phyloP scores from a whole-genome alignment of 2,797 vertebrate species.

The Pangasius larnaudii region DNA sequence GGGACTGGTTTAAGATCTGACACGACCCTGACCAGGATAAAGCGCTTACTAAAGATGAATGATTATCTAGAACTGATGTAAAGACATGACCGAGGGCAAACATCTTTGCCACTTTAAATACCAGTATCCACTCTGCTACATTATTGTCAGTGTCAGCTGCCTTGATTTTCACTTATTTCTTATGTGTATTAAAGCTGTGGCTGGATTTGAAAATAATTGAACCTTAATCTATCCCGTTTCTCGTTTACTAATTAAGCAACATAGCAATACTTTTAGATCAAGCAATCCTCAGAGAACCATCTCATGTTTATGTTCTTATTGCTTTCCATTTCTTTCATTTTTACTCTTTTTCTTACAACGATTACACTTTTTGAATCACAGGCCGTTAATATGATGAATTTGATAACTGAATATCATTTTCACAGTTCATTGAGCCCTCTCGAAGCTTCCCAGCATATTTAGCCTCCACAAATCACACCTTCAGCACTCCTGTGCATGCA shows the following conservation, averaged over 20 bases:
- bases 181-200: neutral
- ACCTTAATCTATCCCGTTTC: neutral
- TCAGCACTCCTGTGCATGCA: conserved; percentile 30
- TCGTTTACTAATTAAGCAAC: neutral
- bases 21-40: neutral
- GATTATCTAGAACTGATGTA: neutral
- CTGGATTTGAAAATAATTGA: neutral
- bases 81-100: neutral
- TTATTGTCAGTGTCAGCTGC: neutral
- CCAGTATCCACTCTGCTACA: neutral
- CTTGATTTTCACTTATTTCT: neutral
- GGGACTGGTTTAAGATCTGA: neutral
- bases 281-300: neutral
- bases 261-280: neutral
- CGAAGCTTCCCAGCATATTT: conserved; percentile 11
- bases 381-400: conserved; percentile 8
- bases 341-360: neutral
- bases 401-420: conserved; percentile 8
- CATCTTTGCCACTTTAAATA: neutral
- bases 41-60: neutral
- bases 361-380: neutral
- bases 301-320: neutral
- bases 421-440: conserved; percentile 18
- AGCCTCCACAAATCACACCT: conserved; percentile 36
- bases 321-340: neutral